Conservation (phyloP, 2,797 vertebrate genomes). For the Pseudochromis fuscus region DNA sequence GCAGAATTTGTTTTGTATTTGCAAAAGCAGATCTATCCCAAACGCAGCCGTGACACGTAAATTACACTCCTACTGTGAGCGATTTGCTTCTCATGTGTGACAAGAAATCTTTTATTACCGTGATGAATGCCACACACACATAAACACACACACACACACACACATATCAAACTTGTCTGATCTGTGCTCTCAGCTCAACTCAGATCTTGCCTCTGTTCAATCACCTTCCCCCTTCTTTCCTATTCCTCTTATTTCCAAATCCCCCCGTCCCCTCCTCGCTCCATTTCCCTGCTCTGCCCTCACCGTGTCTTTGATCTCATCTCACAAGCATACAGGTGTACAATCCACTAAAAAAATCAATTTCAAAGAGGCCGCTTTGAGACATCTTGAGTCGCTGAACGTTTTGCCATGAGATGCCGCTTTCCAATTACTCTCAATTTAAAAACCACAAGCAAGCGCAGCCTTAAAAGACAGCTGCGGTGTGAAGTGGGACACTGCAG, state of each 20-base stretch:
- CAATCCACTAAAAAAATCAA: conserved; percentile 43
- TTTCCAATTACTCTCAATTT: conserved; percentile 28
- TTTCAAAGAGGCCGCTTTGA: conserved; percentile 42
- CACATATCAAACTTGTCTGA: conserved; percentile 6
- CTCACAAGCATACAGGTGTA: conserved; percentile 45
- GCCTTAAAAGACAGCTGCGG: conserved; percentile 30
- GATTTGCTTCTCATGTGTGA: conserved; percentile 57
- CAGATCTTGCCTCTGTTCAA: conserved; percentile 39
- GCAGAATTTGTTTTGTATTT: too few species aligned
- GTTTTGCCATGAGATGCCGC: conserved; percentile 12
- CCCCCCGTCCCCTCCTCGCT: conserved; percentile 5
- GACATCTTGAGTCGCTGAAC: conserved; percentile 25
- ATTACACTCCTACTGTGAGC: conserved; percentile 38
- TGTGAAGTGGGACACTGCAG: conserved; percentile 33
- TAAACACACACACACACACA: conserved; percentile 11
- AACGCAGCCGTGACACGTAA: conserved; percentile 19
- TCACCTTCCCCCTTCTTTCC: conserved; percentile 19
- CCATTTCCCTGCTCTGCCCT: conserved; percentile 17
- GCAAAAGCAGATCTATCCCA: conserved; percentile 20
- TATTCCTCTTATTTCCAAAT: conserved; percentile 6
- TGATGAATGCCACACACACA: conserved; percentile 2
- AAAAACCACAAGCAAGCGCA: conserved; percentile 14
- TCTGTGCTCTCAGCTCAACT: conserved; percentile 22
- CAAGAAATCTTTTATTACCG: conserved; percentile 48
- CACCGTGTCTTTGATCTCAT: conserved; percentile 47